A percentile compares a stretch with the other conserved stretches of the same genome.
Evolutionary conservation across 2,797 vertebrate genomes (phyloP).

Genomic region (Cossypha niveicapilla): DNA sequence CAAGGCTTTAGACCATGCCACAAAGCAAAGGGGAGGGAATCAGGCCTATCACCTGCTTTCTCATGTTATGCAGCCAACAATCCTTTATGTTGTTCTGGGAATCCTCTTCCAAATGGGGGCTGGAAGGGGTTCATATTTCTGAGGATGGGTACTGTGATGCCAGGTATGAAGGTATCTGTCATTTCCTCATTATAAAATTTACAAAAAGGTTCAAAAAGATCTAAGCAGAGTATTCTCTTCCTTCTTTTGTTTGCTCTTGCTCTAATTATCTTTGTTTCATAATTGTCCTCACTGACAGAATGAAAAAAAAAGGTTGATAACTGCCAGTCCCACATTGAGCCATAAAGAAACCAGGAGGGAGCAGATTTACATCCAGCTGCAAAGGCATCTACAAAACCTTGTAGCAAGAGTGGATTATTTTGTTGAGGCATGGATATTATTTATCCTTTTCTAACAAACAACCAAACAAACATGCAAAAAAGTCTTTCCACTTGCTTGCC

Average conservation of each 20-base stretch:
- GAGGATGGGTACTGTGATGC: conserved; percentile 71
- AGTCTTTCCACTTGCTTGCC: neutral
- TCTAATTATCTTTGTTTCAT: conserved; percentile 72
- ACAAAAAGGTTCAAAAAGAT: conserved; percentile 87
- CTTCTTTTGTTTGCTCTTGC: conserved; percentile 76
- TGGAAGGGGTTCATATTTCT: conserved; percentile 83
- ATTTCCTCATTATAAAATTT: conserved; percentile 89
- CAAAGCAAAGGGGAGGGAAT: conserved; percentile 30
- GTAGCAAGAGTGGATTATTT: neutral
- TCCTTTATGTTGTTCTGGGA: conserved; percentile 80
- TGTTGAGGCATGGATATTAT: neutral
- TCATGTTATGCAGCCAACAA: conserved; percentile 77
- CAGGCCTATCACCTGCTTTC: conserved; percentile 78
- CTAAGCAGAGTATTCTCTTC: conserved; percentile 81
- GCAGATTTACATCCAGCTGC: neutral
- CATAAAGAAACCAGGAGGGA: neutral
- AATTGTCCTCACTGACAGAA: conserved; percentile 67
- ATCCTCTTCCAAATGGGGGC: conserved; percentile 77
- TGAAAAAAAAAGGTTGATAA: conserved; percentile 17
- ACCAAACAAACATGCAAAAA: neutral
- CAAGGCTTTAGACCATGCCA: neutral
- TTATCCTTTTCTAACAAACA: conserved; percentile 1
- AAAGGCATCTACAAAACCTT: neutral
- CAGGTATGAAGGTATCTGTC: conserved; percentile 87
- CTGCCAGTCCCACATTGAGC: neutral